Evolutionary conservation across 2,888 invertebrate genomes (phyloP).

Genomic region (Leptinotarsa juncta): DNA sequence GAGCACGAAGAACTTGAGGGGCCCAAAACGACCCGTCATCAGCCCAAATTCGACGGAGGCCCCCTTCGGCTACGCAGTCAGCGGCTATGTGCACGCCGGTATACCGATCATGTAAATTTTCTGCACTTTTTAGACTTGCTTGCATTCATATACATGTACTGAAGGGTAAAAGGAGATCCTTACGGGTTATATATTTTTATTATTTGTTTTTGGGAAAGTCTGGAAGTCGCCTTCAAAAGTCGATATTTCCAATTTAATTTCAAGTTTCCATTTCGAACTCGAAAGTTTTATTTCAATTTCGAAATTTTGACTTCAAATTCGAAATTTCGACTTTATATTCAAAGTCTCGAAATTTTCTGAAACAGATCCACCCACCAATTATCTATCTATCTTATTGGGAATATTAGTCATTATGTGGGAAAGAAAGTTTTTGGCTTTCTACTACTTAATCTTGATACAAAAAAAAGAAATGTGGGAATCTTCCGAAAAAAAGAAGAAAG

Average conservation of each 20-base stretch:
- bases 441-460: too few relatives aligned
- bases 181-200: too few relatives aligned
- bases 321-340: not conserved
- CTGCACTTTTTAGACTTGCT: constrained; percentile 37
- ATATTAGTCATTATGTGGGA: too few relatives aligned
- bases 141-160: not conserved
- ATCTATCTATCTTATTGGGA: too few relatives aligned
- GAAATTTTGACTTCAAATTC: not conserved
- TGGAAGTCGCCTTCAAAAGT: too few relatives aligned
- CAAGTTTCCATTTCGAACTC: too few relatives aligned
- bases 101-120: constrained; percentile 65
- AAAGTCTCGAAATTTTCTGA: not conserved
- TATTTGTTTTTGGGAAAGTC: too few relatives aligned
- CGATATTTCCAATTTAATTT: too few relatives aligned
- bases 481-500: too few relatives aligned
- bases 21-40: constrained; percentile 20
- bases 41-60: not conserved
- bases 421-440: too few relatives aligned
- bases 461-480: too few relatives aligned
- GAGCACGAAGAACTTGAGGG: constrained; percentile 22
- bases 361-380: not conserved
- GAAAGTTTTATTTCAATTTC: too few relatives aligned
- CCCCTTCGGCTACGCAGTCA: constrained; percentile 48
- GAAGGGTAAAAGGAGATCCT: not conserved
- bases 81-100: constrained; percentile 65